phyloP scores from a whole-genome alignment of 2,888 invertebrate species.

The Archips xylosteana region DNA sequence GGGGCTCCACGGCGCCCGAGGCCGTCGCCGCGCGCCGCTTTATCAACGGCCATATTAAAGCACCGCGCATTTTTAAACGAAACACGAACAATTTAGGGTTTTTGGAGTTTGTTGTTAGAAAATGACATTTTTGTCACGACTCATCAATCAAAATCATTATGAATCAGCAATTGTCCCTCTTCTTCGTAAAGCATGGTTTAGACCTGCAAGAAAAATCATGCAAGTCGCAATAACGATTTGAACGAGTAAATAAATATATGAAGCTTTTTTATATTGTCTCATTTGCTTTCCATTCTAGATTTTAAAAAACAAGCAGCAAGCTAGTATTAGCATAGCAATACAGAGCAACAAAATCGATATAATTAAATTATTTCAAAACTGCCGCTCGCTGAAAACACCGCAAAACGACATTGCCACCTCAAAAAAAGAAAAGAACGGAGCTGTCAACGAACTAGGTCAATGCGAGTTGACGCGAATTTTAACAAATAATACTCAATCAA shows the following conservation, averaged over 20 bases:
- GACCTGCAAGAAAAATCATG: too few species aligned
- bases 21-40: not conserved
- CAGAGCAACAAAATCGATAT: too few species aligned
- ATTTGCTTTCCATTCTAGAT: too few species aligned
- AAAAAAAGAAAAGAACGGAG: slow-evolving; percentile 8
- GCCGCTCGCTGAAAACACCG: not conserved
- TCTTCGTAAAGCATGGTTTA: too few species aligned
- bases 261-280: too few species aligned
- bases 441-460: slow-evolving; percentile 13
- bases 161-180: too few species aligned
- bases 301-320: too few species aligned
- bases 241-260: too few species aligned
- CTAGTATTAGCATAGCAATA: too few species aligned
- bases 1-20: not conserved
- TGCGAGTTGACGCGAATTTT: slow-evolving; percentile 10
- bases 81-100: not conserved
- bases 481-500: not conserved
- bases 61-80: not conserved
- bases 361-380: slow-evolving; percentile 6
- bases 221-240: too few species aligned
- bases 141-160: too few species aligned
- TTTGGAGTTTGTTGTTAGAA: not conserved
- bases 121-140: not conserved
- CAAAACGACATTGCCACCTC: slow-evolving; percentile 14
- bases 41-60: not conserved